Evolutionary conservation across 2,797 vertebrate genomes (phyloP).

Genomic region (Hapalemur alaotrensis): DNA sequence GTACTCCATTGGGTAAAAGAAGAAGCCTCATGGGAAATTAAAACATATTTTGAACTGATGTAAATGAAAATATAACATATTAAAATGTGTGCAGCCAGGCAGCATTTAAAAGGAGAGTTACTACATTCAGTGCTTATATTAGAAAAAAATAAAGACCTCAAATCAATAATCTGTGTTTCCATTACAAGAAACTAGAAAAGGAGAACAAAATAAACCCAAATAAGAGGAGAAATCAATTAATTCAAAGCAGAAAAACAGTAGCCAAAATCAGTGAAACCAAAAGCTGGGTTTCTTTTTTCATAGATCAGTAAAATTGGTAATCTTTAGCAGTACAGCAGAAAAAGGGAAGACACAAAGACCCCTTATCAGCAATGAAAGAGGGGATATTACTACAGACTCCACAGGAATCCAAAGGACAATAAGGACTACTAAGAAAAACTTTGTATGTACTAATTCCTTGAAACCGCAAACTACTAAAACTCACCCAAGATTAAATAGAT

Average conservation of each 20-base stretch:
- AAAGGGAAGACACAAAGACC: background rate
- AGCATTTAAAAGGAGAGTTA: background rate
- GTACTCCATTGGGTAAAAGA: constrained; percentile 30
- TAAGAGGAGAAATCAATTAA: background rate
- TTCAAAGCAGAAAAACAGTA: background rate
- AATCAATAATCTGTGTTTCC: background rate
- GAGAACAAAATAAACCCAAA: background rate
- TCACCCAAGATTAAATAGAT: background rate
- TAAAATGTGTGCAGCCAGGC: background rate
- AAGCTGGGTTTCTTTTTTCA: background rate
- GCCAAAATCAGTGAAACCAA: background rate
- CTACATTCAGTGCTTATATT: background rate
- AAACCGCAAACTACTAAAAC: background rate
- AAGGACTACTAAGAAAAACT: background rate
- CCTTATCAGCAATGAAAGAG: background rate
- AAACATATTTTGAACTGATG: constrained; percentile 21
- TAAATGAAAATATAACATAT: background rate
- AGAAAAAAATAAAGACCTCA: background rate
- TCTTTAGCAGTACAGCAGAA: background rate
- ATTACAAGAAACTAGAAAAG: background rate
- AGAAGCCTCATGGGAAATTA: background rate
- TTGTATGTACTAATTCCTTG: background rate
- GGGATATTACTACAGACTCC: background rate
- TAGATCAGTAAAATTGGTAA: background rate
- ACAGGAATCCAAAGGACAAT: background rate